A percentile compares a stretch with the other conserved stretches of the same genome.
Conservation (phyloP, 2,113 vertebrate species). For the Empidonax traillii region DNA sequence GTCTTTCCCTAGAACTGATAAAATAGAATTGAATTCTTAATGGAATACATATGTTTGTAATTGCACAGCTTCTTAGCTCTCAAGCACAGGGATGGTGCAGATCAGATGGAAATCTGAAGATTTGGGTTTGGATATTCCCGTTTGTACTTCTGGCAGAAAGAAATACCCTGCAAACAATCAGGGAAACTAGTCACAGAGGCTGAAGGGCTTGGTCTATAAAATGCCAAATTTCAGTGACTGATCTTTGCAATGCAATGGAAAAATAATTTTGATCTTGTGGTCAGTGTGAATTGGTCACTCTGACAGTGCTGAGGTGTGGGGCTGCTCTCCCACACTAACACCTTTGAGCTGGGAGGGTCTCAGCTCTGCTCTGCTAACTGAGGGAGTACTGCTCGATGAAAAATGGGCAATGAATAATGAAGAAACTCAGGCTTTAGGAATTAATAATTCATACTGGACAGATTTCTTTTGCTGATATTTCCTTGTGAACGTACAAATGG, state of each 20-base stretch:
- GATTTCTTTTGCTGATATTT: constrained; percentile 54
- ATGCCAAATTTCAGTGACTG: not conserved
- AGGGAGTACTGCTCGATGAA: not conserved
- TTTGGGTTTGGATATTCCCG: not conserved
- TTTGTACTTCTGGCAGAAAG: not conserved
- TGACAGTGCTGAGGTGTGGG: not conserved
- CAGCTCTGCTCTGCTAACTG: not conserved
- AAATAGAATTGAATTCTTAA: not conserved
- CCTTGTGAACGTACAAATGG: not conserved
- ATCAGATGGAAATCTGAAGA: not conserved
- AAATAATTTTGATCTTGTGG: not conserved
- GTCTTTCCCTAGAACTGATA: not conserved
- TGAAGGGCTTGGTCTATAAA: not conserved
- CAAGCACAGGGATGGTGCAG: not conserved
- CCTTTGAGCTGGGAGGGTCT: not conserved
- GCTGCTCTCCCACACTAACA: not conserved
- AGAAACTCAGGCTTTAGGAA: constrained; percentile 30
- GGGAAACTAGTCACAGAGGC: not conserved
- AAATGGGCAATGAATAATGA: constrained; percentile 39
- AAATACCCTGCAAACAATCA: not conserved
- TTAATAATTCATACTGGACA: constrained; percentile 50
- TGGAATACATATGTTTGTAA: not conserved
- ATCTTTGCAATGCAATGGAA: not conserved
- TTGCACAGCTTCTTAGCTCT: not conserved
- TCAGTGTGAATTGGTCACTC: not conserved